Evolutionary conservation across 2,113 vertebrate species (phyloP).

Genomic region (Amblyornis subalaris): DNA sequence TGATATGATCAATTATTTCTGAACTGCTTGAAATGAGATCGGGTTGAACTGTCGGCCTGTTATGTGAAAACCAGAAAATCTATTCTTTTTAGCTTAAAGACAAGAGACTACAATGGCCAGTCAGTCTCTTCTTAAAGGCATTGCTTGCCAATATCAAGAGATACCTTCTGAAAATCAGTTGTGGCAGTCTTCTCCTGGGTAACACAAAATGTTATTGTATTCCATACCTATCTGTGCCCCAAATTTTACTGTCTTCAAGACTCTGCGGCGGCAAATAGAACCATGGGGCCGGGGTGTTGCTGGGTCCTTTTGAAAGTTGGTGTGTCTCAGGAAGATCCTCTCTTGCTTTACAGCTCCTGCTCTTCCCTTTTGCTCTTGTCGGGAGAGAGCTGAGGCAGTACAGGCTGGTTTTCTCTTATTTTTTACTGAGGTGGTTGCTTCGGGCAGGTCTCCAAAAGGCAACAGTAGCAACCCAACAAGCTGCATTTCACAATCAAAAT

Average conservation of each 20-base stretch:
- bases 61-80: neutral
- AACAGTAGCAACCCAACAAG: neutral
- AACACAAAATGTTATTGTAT: neutral
- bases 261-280: neutral
- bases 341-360: neutral
- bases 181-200: neutral
- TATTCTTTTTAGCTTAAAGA: neutral
- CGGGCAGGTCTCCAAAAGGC: neutral
- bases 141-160: neutral
- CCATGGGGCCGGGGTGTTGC: neutral
- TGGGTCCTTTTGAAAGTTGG: neutral
- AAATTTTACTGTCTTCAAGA: neutral
- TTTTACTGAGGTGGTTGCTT: neutral
- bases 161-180: neutral
- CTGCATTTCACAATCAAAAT: neutral
- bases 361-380: neutral
- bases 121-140: neutral
- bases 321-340: neutral
- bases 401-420: neutral
- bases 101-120: neutral
- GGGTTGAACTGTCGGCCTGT: neutral
- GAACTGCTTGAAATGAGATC: neutral
- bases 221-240: neutral
- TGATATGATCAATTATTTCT: neutral
- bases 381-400: neutral